Evolutionary conservation across 2,888 invertebrate genomes (phyloP).

Genomic region (Eucera pruinosa): DNA sequence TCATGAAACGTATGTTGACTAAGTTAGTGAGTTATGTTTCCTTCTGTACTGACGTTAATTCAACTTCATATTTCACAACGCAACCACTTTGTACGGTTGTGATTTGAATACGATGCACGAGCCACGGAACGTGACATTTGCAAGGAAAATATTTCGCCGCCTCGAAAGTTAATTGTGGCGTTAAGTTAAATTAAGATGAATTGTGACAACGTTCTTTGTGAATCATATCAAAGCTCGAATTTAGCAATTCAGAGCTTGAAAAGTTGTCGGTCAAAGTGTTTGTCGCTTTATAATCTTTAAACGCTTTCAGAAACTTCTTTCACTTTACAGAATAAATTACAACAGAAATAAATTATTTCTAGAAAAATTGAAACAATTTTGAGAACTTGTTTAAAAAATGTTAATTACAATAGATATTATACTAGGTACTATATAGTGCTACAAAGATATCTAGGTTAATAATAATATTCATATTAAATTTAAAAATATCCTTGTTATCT

Average conservation of each 20-base stretch:
- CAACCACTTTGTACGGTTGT: background rate
- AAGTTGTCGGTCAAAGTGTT: background rate
- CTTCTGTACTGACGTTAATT: background rate
- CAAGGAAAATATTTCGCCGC: conserved; percentile 6
- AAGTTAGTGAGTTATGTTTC: background rate
- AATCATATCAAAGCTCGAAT: conserved; percentile 19
- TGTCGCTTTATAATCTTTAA: background rate
- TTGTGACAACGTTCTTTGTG: too few species aligned
- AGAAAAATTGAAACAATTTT: background rate
- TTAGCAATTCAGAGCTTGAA: background rate
- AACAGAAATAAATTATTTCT: background rate
- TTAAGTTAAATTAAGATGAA: conserved; percentile 18
- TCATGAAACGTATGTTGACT: background rate
- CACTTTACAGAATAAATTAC: too few species aligned
- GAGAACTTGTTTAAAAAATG: too few species aligned
- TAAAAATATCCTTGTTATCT: too few species aligned
- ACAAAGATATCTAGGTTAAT: too few species aligned
- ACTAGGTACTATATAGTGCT: too few species aligned
- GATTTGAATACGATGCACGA: conserved; percentile 17
- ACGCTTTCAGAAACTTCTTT: background rate
- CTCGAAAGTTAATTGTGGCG: conserved; percentile 20
- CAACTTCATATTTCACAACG: conserved; percentile 11
- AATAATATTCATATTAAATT: too few species aligned
- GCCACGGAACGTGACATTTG: conserved; percentile 19
- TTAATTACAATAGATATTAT: too few species aligned